phyloP scores from a whole-genome alignment of 2,113 vertebrate species.

The Nothocercus nigrocapillus region DNA sequence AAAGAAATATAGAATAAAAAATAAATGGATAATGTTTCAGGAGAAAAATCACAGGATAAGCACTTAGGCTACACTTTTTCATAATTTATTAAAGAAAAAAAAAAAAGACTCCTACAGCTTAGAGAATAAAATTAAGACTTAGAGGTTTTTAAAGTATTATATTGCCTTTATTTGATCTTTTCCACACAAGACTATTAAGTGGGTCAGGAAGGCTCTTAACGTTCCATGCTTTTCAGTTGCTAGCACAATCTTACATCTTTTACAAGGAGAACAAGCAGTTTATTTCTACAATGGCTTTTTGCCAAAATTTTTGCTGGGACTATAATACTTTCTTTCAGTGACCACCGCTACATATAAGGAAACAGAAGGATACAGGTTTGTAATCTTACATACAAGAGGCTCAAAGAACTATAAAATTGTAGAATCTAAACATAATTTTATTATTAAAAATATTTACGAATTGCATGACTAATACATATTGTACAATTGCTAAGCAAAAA shows the following conservation, averaged over 20 bases:
- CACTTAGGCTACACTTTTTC: not conserved
- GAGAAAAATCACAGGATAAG: not conserved
- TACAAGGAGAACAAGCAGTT: constrained; percentile 42
- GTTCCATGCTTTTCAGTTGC: constrained; percentile 54
- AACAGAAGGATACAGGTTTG: constrained; percentile 37
- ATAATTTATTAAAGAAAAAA: not conserved
- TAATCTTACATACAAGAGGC: constrained; percentile 30
- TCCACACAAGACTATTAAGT: constrained; percentile 57
- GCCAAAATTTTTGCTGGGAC: not conserved
- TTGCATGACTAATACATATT: not conserved
- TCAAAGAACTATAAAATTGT: constrained; percentile 19
- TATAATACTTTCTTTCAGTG: constrained; percentile 39
- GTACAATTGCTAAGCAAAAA: constrained; percentile 30
- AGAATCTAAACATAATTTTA: constrained; percentile 38
- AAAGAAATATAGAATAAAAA: not conserved
- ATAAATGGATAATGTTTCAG: not conserved
- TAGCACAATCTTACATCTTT: constrained; percentile 38
- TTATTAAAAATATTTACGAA: constrained; percentile 39
- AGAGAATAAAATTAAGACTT: constrained; percentile 75
- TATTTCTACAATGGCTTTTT: constrained; percentile 52
- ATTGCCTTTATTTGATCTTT: constrained; percentile 71
- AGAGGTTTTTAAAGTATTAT: constrained; percentile 58
- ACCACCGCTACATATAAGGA: constrained; percentile 31
- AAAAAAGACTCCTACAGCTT: constrained; percentile 1
- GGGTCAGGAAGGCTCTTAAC: constrained; percentile 37